These are phyloP conservation scores for Hephaestus fuliginosus DNA, from an alignment of 2,797 vertebrate species.

Conservation along the genomic window DNA sequence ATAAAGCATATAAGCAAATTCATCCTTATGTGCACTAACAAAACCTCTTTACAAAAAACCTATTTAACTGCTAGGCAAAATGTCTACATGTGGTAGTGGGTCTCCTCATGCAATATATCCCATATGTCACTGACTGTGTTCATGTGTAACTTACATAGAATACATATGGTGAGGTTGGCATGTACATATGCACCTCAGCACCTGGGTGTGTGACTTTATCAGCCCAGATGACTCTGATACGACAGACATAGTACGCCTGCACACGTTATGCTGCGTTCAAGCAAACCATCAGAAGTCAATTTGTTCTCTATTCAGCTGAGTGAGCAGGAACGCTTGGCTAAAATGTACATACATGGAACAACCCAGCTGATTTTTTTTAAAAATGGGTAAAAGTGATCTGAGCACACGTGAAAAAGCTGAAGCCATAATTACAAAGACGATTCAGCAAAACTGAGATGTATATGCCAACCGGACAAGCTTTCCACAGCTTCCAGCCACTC, in stretches of 20 bases:
- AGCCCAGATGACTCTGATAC: not conserved
- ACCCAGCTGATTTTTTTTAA: too few species aligned
- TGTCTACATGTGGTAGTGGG: not conserved
- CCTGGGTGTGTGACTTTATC: not conserved
- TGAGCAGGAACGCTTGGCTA: too few species aligned
- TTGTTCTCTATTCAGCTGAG: too few species aligned
- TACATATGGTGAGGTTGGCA: not conserved
- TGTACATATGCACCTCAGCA: not conserved
- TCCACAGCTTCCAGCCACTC: not conserved
- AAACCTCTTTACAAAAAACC: not conserved
- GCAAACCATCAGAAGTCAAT: too few species aligned
- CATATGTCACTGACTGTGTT: not conserved
- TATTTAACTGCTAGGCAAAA: not conserved
- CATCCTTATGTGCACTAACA: not conserved
- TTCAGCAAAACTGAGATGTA: not conserved
- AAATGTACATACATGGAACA: too few species aligned
- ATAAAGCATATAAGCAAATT: not conserved
- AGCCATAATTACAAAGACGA: not conserved
- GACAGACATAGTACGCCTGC: not conserved
- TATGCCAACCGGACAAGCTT: not conserved
- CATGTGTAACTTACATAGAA: not conserved
- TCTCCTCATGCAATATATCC: not conserved
- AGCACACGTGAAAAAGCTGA: not conserved
- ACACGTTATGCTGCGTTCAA: too few species aligned
- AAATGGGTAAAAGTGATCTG: not conserved